Conservation (phyloP, 2,797 vertebrate genomes). For the Aldrovandia affinis region DNA sequence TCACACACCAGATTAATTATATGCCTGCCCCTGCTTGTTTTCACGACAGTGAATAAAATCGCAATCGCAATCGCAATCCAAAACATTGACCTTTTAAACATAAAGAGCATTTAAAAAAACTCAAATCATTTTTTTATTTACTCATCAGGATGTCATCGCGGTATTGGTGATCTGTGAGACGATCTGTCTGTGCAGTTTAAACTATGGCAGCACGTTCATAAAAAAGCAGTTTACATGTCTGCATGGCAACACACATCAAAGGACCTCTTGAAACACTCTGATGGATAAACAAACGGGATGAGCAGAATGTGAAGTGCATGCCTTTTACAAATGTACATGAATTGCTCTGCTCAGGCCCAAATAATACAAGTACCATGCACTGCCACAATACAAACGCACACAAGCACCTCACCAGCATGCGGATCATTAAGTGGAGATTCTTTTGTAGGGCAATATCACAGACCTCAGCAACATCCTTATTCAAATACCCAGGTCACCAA, state of each 20-base stretch:
- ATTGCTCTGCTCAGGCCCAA: no score
- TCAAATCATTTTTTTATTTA: background rate
- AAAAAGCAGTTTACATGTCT: background rate
- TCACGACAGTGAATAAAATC: background rate
- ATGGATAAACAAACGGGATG: background rate
- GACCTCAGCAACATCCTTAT: no score
- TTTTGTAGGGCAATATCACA: no score
- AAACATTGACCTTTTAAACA: slow-evolving; percentile 8
- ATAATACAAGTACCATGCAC: no score
- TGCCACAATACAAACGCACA: no score
- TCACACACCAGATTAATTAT: slow-evolving; percentile 20
- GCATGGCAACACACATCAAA: background rate
- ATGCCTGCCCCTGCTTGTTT: slow-evolving; percentile 20
- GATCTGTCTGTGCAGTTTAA: no score
- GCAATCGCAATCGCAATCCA: background rate
- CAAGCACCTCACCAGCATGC: no score
- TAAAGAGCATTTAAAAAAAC: background rate
- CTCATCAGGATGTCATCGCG: background rate
- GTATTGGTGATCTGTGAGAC: background rate
- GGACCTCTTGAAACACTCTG: background rate
- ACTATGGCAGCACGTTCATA: no score
- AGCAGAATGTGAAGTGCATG: no score
- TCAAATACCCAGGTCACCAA: no score
- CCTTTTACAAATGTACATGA: no score
- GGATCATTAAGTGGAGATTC: no score